Base-by-base conservation (phyloP, 2,113 vertebrate species). In the Nycticorax nycticorax region DNA sequence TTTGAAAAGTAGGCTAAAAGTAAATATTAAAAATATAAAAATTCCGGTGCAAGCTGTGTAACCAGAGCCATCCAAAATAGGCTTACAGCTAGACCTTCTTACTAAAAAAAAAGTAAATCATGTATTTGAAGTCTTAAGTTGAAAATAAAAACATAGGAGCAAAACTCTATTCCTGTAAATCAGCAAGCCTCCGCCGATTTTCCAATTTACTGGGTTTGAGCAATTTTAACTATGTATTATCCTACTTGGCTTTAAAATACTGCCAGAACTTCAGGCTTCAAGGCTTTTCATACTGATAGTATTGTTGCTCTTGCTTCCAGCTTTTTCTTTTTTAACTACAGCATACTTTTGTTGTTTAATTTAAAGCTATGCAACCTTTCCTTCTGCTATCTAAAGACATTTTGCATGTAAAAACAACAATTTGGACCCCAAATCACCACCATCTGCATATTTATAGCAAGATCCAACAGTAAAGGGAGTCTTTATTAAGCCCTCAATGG, bases 391-490 rank as follows among this genome's bases (percentile, higher is more conserved):
- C 73, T 53, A 88, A 72, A 91, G 60, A 37, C 12, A 93, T 94
- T 94, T 68, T 89, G 39, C 32, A 52, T 78, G 68, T 39, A 74
- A 95, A 95, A 53, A 3, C 32, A 94, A 77, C 26, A 45, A 43
- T 92, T 78, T 81, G 73, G 76, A 72, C 28, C 30, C 39, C 0
- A 86, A 87, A 71, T 74, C 62, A 74, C 48, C 22, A 72, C 85
- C 83, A 82, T 78, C 91, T 96, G 85, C 60, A 89, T 94, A 93
- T 68, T 67, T 78, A 81, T 64, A 71, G 47, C 23, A 56, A 60
- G 73, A 92, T 92, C 56, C 43, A 87, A 39, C 67, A 88, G 28
- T 72, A 91, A 93, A 93, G 64, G 47, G 85, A 86, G 33, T 74
- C 21, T 77, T 82, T 92, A 71, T 77, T 74, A 72, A 92, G 27